Base-by-base conservation (phyloP, 2,113 vertebrate genomes). In the Piaya cayana region DNA sequence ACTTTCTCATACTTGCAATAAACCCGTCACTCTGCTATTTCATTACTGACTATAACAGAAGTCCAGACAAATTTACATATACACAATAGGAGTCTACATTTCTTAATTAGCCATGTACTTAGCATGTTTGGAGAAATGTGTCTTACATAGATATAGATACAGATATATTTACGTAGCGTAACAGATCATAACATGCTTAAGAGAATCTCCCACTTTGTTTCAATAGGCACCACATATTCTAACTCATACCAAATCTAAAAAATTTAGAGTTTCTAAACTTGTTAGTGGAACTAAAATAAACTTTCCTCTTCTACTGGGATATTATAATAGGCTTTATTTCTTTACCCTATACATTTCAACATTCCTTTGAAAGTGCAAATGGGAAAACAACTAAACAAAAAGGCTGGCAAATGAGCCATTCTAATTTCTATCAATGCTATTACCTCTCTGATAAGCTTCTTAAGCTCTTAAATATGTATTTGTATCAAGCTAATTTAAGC, bases 1-100 rank as follows among this genome's bases (percentile, higher is more conserved):
- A 88, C 71, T 96, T 93, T 81, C 72, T 95, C 71, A 70, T 55
- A 74, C 79, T 90, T 70, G 79, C 52, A 90, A 77, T 91, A 91
- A 94, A 45, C 42, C 87, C 67, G 77, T 80, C 76, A 78, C 60
- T 93, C 9, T 36, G 32, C 52, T 88, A 75, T 80, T 93, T 90
- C 92, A 93, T 91, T 93, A 94, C 58, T 2, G 5, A 67, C 63
- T 92, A 8, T 43, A 88, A 47, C 45, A 88, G 78, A 70, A 82
- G 78, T 93, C 47, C 87, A 88, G 82, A 71, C 34, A 85, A 85
- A 93, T 86, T 93, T 88, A 80, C 32, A 62, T 39, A 70, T 52
- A 47, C 26, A 64, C 60, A 63, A 36, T 45, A 88, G 62, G 8
- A 79, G 34, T 74, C 60, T 56, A 74, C 13, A 90, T 72, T 86